Evolutionary conservation across 2,888 invertebrate genomes (phyloP).

Genomic region (Allygus modestus): DNA sequence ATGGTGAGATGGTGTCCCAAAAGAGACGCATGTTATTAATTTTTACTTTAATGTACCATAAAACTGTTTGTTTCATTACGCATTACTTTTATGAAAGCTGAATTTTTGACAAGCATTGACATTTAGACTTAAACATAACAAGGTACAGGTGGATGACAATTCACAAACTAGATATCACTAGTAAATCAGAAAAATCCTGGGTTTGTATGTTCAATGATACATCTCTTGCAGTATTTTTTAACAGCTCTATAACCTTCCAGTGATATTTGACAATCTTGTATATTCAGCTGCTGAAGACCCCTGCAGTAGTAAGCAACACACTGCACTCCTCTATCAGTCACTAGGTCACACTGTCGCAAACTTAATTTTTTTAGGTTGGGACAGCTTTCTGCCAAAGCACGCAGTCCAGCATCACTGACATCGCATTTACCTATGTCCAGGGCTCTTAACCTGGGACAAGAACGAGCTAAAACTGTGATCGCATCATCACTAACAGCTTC

Average conservation of each 20-base stretch:
- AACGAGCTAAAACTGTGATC: slow-evolving; percentile 89
- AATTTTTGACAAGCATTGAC: no score
- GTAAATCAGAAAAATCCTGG: slow-evolving; percentile 92
- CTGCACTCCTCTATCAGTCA: slow-evolving; percentile 93
- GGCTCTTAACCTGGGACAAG: slow-evolving; percentile 91
- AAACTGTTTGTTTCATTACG: no score
- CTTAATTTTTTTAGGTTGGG: slow-evolving; percentile 94
- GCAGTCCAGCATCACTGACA: slow-evolving; percentile 92
- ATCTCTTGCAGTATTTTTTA: slow-evolving; percentile 94
- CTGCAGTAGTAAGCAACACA: slow-evolving; percentile 93
- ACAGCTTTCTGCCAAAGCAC: slow-evolving; percentile 92
- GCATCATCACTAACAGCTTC: slow-evolving; percentile 97
- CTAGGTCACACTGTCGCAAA: slow-evolving; percentile 92
- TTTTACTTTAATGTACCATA: no score
- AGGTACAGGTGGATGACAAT: no score
- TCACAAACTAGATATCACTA: no score
- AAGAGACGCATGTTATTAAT: no score
- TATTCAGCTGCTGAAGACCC: slow-evolving; percentile 93
- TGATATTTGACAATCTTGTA: slow-evolving; percentile 95
- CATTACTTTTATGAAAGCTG: no score
- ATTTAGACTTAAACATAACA: no score
- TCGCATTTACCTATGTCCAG: slow-evolving; percentile 96
- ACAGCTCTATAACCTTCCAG: slow-evolving; percentile 93
- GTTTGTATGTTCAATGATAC: slow-evolving; percentile 96
- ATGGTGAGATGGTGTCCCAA: no score